Conservation (phyloP, 2,888 invertebrate species). For the Xylocampa areola region DNA sequence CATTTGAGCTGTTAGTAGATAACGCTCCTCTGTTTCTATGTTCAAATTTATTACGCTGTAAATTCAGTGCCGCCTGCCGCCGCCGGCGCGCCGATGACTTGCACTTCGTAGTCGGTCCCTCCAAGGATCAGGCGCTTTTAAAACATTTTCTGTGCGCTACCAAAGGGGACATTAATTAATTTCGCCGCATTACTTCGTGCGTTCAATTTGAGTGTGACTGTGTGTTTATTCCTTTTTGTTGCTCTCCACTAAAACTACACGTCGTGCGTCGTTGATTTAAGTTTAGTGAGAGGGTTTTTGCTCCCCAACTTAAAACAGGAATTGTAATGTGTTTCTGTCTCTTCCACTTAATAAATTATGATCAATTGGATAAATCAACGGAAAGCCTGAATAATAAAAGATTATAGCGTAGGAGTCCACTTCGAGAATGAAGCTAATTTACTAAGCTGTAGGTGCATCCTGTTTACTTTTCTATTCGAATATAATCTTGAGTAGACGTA, state of each 20-base stretch:
- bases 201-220: slow-evolving; percentile 77
- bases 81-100: slow-evolving; percentile 79
- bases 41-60: slow-evolving; percentile 84
- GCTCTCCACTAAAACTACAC: slow-evolving; percentile 41
- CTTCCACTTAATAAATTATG: slow-evolving; percentile 34
- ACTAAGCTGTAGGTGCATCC: slow-evolving; percentile 43
- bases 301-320: slow-evolving; percentile 36
- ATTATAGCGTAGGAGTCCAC: slow-evolving; percentile 44
- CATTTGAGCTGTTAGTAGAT: slow-evolving; percentile 85
- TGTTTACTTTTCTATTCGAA: slow-evolving; percentile 43
- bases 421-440: slow-evolving; percentile 41
- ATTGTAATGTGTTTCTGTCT: slow-evolving; percentile 30
- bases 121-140: slow-evolving; percentile 73
- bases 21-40: slow-evolving; percentile 78
- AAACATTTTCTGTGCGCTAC: slow-evolving; percentile 75
- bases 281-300: slow-evolving; percentile 47
- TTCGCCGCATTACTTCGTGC: slow-evolving; percentile 76
- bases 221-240: slow-evolving; percentile 70
- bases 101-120: slow-evolving; percentile 73
- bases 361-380: slow-evolving; percentile 42
- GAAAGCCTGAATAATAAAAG: slow-evolving; percentile 40
- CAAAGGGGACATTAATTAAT: slow-evolving; percentile 86
- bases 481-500: slow-evolving; percentile 21
- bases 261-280: slow-evolving; percentile 41
- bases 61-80: slow-evolving; percentile 67